Evolutionary conservation across 1,140 invertebrate species (phyloP).

Genomic region (Neotoxoptera formosana): DNA sequence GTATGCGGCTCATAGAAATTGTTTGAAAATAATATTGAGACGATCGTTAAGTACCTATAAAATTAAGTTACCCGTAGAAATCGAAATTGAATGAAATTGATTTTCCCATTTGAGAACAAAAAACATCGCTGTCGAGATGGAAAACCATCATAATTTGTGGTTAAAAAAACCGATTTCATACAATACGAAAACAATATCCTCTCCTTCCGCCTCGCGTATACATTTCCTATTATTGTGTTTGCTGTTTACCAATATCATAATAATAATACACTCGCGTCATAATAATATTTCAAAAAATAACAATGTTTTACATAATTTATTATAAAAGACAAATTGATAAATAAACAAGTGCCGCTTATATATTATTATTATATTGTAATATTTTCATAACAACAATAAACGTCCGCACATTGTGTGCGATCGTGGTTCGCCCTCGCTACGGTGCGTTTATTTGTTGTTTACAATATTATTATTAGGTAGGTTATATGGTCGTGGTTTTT

Average conservation of each 20-base stretch:
- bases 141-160: background rate
- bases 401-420: background rate
- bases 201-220: background rate
- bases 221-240: background rate
- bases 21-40: background rate
- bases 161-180: background rate
- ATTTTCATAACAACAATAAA: conserved; percentile 2
- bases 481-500: background rate
- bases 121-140: background rate
- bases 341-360: background rate
- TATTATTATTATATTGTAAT: background rate
- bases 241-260: background rate
- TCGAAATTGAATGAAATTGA: background rate
- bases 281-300: background rate
- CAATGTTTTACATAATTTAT: background rate
- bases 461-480: background rate
- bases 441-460: background rate
- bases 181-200: background rate
- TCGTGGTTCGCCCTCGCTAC: background rate
- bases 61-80: background rate
- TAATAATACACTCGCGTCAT: background rate
- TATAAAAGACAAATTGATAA: background rate
- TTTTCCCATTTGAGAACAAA: background rate
- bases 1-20: background rate
- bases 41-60: background rate